Base-by-base conservation (phyloP, 2,888 invertebrate species). In the Leptopilina drosophilae region DNA sequence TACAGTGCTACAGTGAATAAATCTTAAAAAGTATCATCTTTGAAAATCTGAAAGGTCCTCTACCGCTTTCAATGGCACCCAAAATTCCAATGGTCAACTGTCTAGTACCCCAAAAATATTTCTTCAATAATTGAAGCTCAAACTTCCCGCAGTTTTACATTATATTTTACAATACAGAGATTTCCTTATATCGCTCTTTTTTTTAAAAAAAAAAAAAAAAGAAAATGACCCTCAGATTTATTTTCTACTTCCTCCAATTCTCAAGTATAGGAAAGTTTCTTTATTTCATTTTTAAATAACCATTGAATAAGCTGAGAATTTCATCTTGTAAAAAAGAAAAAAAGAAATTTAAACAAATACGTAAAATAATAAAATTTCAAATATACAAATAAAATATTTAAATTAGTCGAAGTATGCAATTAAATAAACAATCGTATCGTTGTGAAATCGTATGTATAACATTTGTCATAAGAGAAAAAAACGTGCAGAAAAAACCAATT, bases 21-120 rank as follows among this genome's bases (percentile, higher is more conserved):
- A 69, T 49, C 49, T 69, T 69, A 73, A 73, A 73, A 73, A 73
- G 69, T 73, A 73, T 33, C 69, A 53, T 73, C 69, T 53, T 73
- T 73, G 69, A 56, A 73, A 73, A 73, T 53, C 66, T 65, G 15
- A 49, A 49, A 69, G 49, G 49, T 20, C 69, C 69, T 53, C 26
- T 53, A 69, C 69, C 67, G 67, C 46, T 67, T 67, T 67, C 67
- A 69, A 49, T 53, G 69, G 53, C 12, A 49, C 49, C 49, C 49
- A 53, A 73, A 73, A 73, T 26, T 73, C 53, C 33, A 49, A 73
- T 49, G 67, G 67, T 15, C 69, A 67, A 49, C 46, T 11, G 9
- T 73, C 26, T 33, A 73, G 69, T 56, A 14, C 14, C 53, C 53
- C 26, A 56, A 56, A 56, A 33, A 73, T 73, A 53, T 56, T 73